Evolutionary conservation across 2,797 vertebrate species (phyloP).

Genomic region (Gallinago stenura): DNA sequence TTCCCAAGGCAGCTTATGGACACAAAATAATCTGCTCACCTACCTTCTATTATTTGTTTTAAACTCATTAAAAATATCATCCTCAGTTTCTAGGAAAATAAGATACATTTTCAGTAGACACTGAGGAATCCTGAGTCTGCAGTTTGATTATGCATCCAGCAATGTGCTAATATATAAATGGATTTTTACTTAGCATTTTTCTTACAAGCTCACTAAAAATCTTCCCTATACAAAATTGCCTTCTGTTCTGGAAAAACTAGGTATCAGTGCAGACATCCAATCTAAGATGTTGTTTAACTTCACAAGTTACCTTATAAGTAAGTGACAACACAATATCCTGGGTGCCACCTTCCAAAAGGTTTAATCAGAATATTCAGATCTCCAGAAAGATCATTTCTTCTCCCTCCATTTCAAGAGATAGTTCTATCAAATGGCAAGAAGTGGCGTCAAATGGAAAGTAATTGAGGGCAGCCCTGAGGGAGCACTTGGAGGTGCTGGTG

Average conservation of each 20-base stretch:
- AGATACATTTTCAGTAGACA: not conserved
- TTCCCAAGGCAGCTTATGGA: not conserved
- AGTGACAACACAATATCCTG: not conserved
- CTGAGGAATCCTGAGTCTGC: not conserved
- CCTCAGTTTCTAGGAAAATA: not conserved
- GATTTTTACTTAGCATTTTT: not conserved
- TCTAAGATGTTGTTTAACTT: not conserved
- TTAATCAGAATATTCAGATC: not conserved
- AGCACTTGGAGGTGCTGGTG: too few species aligned
- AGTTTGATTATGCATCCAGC: not conserved
- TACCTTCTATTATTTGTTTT: not conserved
- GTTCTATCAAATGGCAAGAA: not conserved
- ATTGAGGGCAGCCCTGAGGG: too few species aligned
- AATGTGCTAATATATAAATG: not conserved
- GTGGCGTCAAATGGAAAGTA: too few species aligned
- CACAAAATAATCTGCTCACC: not conserved
- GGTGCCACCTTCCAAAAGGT: not conserved
- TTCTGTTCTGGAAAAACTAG: not conserved
- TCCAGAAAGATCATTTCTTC: not conserved
- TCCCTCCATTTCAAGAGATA: not conserved
- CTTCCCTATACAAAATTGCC: not conserved
- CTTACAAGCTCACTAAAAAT: not conserved
- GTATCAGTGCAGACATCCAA: not conserved
- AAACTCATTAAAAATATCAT: not conserved
- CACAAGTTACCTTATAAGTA: not conserved